Conservation (phyloP, 2,113 vertebrate species). For the Polypterus bichir region DNA sequence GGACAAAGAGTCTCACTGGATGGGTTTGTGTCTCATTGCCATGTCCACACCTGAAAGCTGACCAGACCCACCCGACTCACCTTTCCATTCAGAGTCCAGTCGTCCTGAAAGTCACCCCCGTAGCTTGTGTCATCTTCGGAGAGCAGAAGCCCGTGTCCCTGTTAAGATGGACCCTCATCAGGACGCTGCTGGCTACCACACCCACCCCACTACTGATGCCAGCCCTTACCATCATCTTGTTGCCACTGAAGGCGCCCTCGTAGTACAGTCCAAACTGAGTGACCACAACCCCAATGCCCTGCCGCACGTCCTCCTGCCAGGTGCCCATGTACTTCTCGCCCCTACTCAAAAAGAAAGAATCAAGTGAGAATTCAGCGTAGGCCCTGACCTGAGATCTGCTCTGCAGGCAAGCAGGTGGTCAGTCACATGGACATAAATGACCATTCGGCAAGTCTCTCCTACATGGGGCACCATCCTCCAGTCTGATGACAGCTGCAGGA, state of each 20-base stretch:
- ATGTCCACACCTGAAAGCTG: no score
- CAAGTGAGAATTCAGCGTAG: not conserved
- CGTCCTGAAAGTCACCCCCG: constrained; percentile 91
- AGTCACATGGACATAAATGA: not conserved
- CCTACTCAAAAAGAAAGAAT: constrained; percentile 36
- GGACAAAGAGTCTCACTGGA: not conserved
- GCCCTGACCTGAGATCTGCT: no score
- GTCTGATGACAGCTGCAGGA: not conserved
- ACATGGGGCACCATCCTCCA: no score
- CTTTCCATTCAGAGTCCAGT: constrained; percentile 93
- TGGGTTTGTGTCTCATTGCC: not conserved
- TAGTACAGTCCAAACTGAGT: constrained; percentile 96
- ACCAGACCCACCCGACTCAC: constrained; percentile 31
- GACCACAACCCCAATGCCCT: constrained; percentile 86
- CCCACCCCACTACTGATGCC: not conserved
- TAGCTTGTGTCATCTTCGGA: constrained; percentile 92
- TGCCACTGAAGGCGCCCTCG: constrained; percentile 81
- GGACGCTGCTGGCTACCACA: not conserved
- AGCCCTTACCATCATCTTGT: constrained; percentile 87
- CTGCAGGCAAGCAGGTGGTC: no score
- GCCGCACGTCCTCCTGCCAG: constrained; percentile 86
- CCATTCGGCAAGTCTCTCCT: no score
- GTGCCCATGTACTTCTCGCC: constrained; percentile 96
- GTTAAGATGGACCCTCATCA: not conserved
- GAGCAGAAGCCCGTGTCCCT: constrained; percentile 82